A percentile compares a stretch with the other conserved stretches of the same genome.
Evolutionary conservation across 2,888 invertebrate genomes (phyloP).

Genomic region (Micropterix aruncella): DNA sequence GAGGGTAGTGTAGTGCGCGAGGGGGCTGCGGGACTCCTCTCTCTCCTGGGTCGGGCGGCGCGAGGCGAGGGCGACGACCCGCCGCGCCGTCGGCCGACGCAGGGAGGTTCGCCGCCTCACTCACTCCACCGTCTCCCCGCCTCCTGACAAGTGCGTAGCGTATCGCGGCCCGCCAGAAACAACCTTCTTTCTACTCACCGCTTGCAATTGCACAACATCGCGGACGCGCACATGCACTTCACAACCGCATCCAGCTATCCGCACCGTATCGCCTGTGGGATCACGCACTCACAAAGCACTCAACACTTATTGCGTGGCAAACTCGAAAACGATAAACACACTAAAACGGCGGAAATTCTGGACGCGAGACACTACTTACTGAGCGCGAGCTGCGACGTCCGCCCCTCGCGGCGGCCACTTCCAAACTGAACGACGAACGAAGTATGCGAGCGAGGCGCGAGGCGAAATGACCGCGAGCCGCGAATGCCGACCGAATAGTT

Average conservation of each 20-base stretch:
- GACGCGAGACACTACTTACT: background rate
- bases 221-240: background rate
- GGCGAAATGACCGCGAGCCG: background rate
- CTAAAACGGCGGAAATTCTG: background rate
- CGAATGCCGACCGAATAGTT: no score
- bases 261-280: background rate
- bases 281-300: no score
- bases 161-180: no score
- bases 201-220: background rate
- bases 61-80: conserved; percentile 2
- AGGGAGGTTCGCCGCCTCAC: conserved; percentile 1
- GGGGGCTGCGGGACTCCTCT: background rate
- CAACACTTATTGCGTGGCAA: background rate
- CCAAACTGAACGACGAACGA: background rate
- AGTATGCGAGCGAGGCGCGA: background rate
- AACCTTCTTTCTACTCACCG: no score
- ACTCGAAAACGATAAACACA: background rate
- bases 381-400: background rate
- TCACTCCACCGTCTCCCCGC: conserved; percentile 3
- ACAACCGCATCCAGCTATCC: background rate
- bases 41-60: background rate
- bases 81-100: conserved; percentile 1
- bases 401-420: background rate
- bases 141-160: no score
- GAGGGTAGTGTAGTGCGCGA: background rate